phyloP scores from a whole-genome alignment of 2,113 vertebrate species.

The Charina bottae region DNA sequence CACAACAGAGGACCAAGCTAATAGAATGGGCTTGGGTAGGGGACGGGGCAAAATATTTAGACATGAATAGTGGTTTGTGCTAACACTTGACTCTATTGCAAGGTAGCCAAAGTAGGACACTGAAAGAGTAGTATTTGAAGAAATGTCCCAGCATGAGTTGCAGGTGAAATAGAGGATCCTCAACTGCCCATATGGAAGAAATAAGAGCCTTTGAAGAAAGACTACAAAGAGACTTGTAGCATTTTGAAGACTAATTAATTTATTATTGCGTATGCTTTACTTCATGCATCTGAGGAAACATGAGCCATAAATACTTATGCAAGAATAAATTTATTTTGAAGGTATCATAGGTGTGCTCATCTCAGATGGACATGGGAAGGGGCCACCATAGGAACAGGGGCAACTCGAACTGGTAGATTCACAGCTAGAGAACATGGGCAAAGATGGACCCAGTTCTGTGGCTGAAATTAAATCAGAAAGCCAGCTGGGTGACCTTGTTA shows the following conservation, averaged over 20 bases:
- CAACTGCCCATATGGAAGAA: not conserved
- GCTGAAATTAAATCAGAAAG: not conserved
- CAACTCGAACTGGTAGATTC: not conserved
- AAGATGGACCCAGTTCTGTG: not conserved
- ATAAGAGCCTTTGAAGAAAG: not conserved
- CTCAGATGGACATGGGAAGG: not conserved
- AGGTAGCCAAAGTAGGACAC: not conserved
- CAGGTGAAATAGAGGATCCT: not conserved
- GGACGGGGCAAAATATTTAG: not conserved
- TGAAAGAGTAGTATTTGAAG: not conserved
- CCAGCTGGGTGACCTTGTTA: too few species aligned
- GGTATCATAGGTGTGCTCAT: not conserved
- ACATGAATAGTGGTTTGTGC: not conserved
- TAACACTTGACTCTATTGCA: not conserved
- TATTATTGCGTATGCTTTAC: not conserved
- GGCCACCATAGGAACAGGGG: not conserved
- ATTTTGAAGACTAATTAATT: not conserved
- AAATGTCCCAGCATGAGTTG: rapidly evolving
- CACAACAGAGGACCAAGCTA: conserved; percentile 58
- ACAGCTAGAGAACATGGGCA: not conserved
- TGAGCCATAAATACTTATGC: not conserved
- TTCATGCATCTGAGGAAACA: not conserved
- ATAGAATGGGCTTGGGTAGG: conserved; percentile 2
- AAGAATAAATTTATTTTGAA: not conserved
- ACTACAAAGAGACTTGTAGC: not conserved